phyloP scores from a whole-genome alignment of 1,140 invertebrate species.

The Scaptomyza montana region DNA sequence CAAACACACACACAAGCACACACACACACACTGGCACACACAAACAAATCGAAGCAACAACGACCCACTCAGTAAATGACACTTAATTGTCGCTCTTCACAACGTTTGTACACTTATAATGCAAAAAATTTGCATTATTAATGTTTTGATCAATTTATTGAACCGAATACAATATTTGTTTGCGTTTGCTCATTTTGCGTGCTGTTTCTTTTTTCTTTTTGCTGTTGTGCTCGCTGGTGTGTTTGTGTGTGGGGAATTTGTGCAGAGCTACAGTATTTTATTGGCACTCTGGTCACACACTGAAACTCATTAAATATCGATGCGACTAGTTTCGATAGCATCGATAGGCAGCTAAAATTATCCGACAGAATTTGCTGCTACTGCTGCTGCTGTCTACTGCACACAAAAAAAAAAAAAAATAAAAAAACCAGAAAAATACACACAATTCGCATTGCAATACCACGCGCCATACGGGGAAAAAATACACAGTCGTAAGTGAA shows the following conservation, averaged over 20 bases:
- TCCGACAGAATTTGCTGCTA: conserved; percentile 10
- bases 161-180: conserved; percentile 40
- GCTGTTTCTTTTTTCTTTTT: conserved; percentile 16
- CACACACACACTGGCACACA: conserved; percentile 23
- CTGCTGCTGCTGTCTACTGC: not conserved
- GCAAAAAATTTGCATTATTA: conserved; percentile 34
- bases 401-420: not conserved
- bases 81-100: conserved; percentile 33
- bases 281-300: conserved; percentile 16
- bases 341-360: conserved; percentile 2
- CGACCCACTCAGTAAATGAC: conserved; percentile 30
- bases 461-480: conserved; percentile 9
- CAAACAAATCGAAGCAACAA: conserved; percentile 14
- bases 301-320: not conserved
- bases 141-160: conserved; percentile 34
- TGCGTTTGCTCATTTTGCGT: conserved; percentile 51
- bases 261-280: conserved; percentile 8
- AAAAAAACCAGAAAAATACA: conserved; percentile 6
- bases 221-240: conserved; percentile 21
- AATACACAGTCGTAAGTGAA: conserved; percentile 7
- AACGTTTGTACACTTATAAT: conserved; percentile 25
- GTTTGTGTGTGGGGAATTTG: conserved; percentile 22
- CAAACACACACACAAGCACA: conserved; percentile 10
- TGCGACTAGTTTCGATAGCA: conserved; percentile 8
- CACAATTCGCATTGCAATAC: conserved; percentile 3